Evolutionary conservation across 2,797 vertebrate species (phyloP).

Genomic region (Dermochelys coriacea): DNA sequence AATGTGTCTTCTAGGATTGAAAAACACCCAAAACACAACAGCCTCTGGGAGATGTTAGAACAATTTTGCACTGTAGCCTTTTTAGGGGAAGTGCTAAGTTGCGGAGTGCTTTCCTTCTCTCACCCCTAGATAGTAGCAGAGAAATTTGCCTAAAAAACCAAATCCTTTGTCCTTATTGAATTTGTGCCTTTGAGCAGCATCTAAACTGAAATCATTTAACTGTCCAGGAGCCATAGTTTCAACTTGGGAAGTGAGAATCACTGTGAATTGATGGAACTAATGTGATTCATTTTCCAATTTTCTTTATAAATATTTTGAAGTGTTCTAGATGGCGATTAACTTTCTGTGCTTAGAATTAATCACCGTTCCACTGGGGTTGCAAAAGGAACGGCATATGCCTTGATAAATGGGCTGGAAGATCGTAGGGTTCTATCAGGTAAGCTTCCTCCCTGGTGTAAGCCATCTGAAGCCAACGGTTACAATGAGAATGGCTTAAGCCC

Average conservation of each 20-base stretch:
- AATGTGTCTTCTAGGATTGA: not conserved
- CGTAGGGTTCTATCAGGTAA: not conserved
- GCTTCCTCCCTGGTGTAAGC: not conserved
- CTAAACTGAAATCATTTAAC: not conserved
- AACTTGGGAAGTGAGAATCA: fast-evolving
- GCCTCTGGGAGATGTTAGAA: not conserved
- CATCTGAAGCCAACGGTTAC: not conserved
- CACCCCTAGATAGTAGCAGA: not conserved
- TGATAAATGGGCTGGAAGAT: not conserved
- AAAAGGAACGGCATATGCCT: not conserved
- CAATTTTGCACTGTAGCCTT: not conserved
- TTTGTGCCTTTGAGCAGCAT: not conserved
- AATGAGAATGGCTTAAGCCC: not conserved
- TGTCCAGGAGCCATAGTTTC: not conserved
- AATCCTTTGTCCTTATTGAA: not conserved
- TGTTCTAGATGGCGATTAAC: not conserved
- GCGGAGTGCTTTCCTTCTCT: not conserved
- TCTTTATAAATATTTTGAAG: not conserved
- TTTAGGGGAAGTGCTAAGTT: not conserved
- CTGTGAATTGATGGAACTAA: not conserved
- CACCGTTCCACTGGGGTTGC: not conserved
- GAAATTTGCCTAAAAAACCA: not conserved
- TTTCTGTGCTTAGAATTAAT: not conserved
- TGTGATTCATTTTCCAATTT: not conserved
- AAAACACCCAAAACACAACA: not conserved